Base-by-base conservation (phyloP, 1,140 invertebrate genomes). In the Thaumatotibia leucotreta region DNA sequence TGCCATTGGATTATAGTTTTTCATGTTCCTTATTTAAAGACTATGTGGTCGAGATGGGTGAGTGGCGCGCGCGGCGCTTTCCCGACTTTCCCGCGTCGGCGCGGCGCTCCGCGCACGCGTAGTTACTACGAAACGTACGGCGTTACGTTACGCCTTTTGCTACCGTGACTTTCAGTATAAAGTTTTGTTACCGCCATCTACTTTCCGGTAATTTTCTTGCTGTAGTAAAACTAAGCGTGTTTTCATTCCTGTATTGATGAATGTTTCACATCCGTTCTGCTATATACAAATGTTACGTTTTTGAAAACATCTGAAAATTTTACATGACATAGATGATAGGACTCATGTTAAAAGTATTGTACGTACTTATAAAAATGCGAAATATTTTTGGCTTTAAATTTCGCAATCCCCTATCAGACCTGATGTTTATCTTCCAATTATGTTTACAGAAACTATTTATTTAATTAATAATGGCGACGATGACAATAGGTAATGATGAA, bases 1-100 rank as follows among this genome's bases (percentile, higher is more conserved):
- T 22, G 23, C 35, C 24, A 29, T 76, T 68, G 81, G 83, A 88
- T 20, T 20, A 0, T 45, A 20, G 39, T 2, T 45, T 45, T 45
- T 45, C 17, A 45, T n/a, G 17, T n/a, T n/a, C n/a, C 39, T 5
- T 20, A 45, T n/a, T 45, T 45, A 45, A 20, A 5, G 39, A 20
- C 5, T 45, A 86, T 79, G 83, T 83, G 76, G 76, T 83, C 78
- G 74, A 77, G 68, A 62, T 65, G 39, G 61, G 24, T 35, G 14
- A n/a, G 62, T 39, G 3, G 75, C 80, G 77, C 77, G 73, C 70
- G 74, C 80, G 74, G 74, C 84, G 82, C 85, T 88, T 89, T 89
- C 85, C 87, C 83, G 82, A 86, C 85, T 89, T 89, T 86, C 87
- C 85, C 82, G 73, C 76, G 72, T 35, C 68, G 68, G 69, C 68